These are phyloP conservation scores for Thunnus maccoyii DNA, from an alignment of 2,113 vertebrate species.

Conservation along the genomic window DNA sequence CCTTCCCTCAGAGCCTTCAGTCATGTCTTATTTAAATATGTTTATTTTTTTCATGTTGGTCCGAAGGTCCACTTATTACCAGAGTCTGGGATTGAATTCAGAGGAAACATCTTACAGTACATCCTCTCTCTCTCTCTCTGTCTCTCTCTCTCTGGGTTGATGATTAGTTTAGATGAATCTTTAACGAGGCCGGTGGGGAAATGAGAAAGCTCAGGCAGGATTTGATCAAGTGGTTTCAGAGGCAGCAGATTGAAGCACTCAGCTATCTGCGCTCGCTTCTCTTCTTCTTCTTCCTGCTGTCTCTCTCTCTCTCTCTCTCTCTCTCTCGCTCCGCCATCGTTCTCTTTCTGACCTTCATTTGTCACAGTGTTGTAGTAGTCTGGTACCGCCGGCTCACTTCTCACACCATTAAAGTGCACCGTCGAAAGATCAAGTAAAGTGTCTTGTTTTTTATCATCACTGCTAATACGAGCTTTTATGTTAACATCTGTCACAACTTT, in stretches of 20 bases:
- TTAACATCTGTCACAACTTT: background rate
- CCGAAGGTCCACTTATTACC: background rate
- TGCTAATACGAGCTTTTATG: background rate
- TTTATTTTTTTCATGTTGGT: slow-evolving; percentile 26
- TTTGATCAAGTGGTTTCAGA: slow-evolving; percentile 45
- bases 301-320: background rate
- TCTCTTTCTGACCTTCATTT: slow-evolving; percentile 17
- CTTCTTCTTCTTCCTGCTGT: background rate
- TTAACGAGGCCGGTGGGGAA: slow-evolving; percentile 49
- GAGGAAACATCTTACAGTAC: slow-evolving; percentile 19
- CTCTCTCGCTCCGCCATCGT: too few species aligned
- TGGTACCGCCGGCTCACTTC: background rate
- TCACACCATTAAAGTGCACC: background rate
- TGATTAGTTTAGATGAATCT: slow-evolving; percentile 48
- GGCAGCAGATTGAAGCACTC: slow-evolving; percentile 8
- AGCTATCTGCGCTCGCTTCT: background rate
- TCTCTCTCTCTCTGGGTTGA: background rate
- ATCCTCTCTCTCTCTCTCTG: background rate
- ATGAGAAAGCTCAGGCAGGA: slow-evolving; percentile 22
- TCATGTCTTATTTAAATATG: slow-evolving; percentile 40
- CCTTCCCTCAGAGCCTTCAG: background rate
- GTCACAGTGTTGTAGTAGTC: background rate
- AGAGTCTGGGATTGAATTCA: background rate
- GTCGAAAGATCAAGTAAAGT: background rate
- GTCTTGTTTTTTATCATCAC: background rate